phyloP scores from a whole-genome alignment of 1,140 invertebrate genomes.

The Argopecten irradians region DNA sequence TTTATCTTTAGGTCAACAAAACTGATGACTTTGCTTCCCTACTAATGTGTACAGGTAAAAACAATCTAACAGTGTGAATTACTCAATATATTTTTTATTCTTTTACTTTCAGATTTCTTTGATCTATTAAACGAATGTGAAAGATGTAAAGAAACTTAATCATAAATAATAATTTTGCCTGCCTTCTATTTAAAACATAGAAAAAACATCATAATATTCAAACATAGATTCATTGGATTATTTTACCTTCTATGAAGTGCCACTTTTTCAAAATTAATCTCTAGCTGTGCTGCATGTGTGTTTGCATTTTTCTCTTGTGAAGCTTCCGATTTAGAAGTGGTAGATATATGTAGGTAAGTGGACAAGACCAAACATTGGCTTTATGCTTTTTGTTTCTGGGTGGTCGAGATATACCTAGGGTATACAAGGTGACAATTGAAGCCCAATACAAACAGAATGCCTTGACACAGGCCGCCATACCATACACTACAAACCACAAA shows the following conservation, averaged over 20 bases:
- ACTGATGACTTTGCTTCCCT: not conserved
- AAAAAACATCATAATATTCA: too few species aligned
- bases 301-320: not conserved
- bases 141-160: too few species aligned
- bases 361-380: not conserved
- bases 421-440: conserved; percentile 22
- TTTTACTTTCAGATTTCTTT: not conserved
- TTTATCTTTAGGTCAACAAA: conserved; percentile 1
- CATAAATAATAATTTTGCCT: too few species aligned
- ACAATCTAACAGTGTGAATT: not conserved
- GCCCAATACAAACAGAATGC: not conserved
- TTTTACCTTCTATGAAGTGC: too few species aligned
- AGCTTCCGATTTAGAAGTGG: not conserved
- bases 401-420: not conserved
- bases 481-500: not conserved
- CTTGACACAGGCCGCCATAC: not conserved
- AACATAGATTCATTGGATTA: too few species aligned
- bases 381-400: not conserved
- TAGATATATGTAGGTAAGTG: not conserved
- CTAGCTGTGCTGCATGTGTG: not conserved
- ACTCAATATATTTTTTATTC: not conserved
- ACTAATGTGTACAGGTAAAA: not conserved
- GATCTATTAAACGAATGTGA: not conserved
- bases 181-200: too few species aligned
- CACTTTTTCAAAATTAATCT: too few species aligned